phyloP scores from a whole-genome alignment of 2,888 invertebrate species.

The Calameuta idolon region DNA sequence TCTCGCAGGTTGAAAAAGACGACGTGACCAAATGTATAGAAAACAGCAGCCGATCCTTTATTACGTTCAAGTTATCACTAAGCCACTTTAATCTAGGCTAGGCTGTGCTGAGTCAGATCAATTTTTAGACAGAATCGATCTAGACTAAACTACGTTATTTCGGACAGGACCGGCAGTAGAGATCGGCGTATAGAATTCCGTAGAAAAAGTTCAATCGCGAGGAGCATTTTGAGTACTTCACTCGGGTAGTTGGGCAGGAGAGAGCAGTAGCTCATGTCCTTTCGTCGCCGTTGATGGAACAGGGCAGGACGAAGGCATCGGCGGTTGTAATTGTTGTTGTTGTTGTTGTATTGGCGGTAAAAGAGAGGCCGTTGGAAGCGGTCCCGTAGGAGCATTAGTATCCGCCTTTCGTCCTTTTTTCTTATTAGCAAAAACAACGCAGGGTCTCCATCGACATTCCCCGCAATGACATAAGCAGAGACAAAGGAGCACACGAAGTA shows the following conservation, averaged over 20 bases:
- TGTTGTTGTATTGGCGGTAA: conserved; percentile 40
- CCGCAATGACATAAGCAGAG: conserved; percentile 85
- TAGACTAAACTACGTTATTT: neutral
- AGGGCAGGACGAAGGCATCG: conserved; percentile 29
- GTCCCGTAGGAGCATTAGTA: conserved; percentile 30
- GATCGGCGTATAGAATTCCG: conserved; percentile 23
- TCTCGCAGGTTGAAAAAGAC: neutral
- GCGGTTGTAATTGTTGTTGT: conserved; percentile 28
- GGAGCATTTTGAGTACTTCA: conserved; percentile 29
- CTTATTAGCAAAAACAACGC: conserved; percentile 31
- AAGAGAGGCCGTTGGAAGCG: conserved; percentile 47
- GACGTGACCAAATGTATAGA: neutral
- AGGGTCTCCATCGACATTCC: conserved; percentile 71
- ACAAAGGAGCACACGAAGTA: conserved; percentile 86
- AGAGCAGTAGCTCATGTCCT: conserved; percentile 58
- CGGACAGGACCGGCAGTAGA: conserved; percentile 53
- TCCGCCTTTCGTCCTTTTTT: conserved; percentile 9
- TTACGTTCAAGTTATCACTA: conserved; percentile 39
- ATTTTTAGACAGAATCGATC: neutral
- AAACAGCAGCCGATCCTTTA: conserved; percentile 48
- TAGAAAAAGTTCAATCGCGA: conserved; percentile 27
- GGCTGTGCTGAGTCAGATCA: conserved; percentile 20
- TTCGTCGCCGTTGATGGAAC: conserved; percentile 37
- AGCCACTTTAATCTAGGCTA: conserved; percentile 36
- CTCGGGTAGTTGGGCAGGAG: conserved; percentile 59